phyloP scores from a whole-genome alignment of 2,113 vertebrate genomes.

The Peromyscus californicus region DNA sequence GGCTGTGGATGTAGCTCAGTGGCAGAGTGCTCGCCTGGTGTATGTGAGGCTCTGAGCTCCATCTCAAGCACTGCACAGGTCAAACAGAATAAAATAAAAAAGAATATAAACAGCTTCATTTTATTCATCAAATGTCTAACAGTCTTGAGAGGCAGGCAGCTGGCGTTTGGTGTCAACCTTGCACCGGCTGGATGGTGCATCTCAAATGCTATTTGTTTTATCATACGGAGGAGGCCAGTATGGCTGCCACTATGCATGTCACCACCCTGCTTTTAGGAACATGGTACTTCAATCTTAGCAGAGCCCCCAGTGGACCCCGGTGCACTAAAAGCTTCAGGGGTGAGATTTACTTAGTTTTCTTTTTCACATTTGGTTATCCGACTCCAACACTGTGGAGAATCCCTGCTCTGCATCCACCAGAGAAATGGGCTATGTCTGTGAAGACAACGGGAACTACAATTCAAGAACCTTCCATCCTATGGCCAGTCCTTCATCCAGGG shows the following conservation, averaged over 20 bases:
- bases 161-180: background rate
- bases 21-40: background rate
- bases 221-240: no score
- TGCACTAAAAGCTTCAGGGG: no score
- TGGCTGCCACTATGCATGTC: fast-evolving
- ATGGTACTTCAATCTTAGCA: background rate
- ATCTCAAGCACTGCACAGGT: background rate
- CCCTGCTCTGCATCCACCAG: background rate
- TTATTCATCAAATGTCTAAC: background rate
- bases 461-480: background rate
- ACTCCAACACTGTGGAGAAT: background rate
- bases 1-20: background rate
- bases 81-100: background rate
- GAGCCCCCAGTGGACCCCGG: background rate
- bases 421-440: no score
- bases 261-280: background rate
- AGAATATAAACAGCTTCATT: background rate
- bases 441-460: background rate
- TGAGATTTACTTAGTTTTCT: background rate
- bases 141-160: background rate
- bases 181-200: background rate
- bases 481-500: background rate
- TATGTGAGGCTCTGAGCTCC: background rate
- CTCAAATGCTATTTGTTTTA: no score
- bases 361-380: background rate